These are phyloP conservation scores for Petaurus breviceps DNA, from an alignment of 2,113 vertebrate species.

Conservation along the genomic window DNA sequence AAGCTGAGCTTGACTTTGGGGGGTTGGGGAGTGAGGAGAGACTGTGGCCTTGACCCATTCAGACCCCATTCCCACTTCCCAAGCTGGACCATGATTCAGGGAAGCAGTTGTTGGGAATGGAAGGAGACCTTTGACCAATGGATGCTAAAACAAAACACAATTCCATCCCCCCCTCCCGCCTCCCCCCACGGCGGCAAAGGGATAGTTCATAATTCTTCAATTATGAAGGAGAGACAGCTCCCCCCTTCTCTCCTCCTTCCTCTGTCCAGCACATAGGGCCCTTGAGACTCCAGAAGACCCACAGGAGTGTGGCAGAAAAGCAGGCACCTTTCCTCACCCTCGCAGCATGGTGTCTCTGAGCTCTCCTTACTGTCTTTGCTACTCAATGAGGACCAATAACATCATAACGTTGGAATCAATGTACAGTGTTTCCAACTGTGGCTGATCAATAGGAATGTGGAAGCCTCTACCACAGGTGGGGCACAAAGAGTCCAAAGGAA, in stretches of 20 bases:
- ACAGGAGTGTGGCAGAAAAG: not conserved
- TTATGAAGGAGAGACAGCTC: not conserved
- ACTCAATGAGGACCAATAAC: not conserved
- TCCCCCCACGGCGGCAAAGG: no score
- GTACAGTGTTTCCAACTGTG: no score
- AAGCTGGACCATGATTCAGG: not conserved
- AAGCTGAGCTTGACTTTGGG: not conserved
- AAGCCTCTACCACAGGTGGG: no score
- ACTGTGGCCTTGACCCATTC: not conserved
- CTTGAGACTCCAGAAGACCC: not conserved
- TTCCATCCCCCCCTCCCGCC: no score
- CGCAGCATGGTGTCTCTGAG: not conserved
- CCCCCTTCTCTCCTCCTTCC: not conserved
- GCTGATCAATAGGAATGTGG: no score
- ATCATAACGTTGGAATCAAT: not conserved
- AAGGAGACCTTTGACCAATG: not conserved
- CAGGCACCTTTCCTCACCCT: not conserved
- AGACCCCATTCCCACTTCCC: not conserved
- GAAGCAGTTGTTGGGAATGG: not conserved
- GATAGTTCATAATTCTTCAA: not conserved
- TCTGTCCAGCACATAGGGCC: not conserved
- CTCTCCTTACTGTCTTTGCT: not conserved
- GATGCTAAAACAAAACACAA: not conserved
- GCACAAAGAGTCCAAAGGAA: no score
- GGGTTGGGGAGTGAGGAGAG: not conserved